Evolutionary conservation across 2,113 vertebrate genomes (phyloP).

Genomic region (human (Homo sapiens)): GRCh38 chr5:61047001-61047500

Average conservation of each 20-base stretch:
- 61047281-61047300: neutral
- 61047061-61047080: neutral
- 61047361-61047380: neutral
- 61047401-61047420: neutral
- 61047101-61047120: neutral
- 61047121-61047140: neutral
- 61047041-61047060: neutral
- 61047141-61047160: neutral
- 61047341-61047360: conserved; percentile 12
- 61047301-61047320: neutral
- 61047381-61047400: neutral
- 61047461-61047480: neutral
- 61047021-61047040: neutral
- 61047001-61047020: neutral
- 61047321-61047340: neutral
- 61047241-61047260: neutral
- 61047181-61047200: neutral
- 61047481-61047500: neutral
- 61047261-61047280: neutral
- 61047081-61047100: neutral
- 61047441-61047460: conserved; percentile 8
- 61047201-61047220: neutral
- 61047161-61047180: neutral
- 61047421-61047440: neutral
- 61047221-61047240: neutral